Conservation (phyloP, 2,888 invertebrate genomes). For the Dryocosmus kuriphilus region DNA sequence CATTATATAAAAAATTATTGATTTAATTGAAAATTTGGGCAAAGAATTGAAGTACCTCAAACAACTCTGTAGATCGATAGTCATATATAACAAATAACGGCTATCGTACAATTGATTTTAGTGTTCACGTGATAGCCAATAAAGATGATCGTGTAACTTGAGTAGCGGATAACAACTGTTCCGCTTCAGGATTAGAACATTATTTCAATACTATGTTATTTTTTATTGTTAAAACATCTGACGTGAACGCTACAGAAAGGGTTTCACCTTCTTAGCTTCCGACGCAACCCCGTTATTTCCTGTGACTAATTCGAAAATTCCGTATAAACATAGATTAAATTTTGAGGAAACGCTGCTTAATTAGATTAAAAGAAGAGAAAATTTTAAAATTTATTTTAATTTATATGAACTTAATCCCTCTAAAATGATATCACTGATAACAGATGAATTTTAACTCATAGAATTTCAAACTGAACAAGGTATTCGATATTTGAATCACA, state of each 20-base stretch:
- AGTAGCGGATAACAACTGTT: not conserved
- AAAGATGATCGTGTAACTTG: not conserved
- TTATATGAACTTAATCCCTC: too few relatives aligned
- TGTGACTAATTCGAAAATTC: too few relatives aligned
- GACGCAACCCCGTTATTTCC: not conserved
- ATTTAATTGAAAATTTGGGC: not conserved
- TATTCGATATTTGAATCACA: conserved; percentile 4
- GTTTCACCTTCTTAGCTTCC: not conserved
- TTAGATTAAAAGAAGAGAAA: too few relatives aligned
- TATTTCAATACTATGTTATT: too few relatives aligned
- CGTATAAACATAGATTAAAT: not conserved
- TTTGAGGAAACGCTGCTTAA: not conserved
- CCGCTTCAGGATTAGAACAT: not conserved
- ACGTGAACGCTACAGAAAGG: not conserved
- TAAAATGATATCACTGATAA: too few relatives aligned
- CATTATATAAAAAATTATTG: too few relatives aligned
- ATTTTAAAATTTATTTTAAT: too few relatives aligned
- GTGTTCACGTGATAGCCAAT: not conserved
- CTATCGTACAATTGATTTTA: not conserved
- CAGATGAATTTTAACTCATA: too few relatives aligned
- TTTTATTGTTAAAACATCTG: not conserved
- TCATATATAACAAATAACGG: not conserved
- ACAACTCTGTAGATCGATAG: not conserved
- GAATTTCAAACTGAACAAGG: too few relatives aligned
- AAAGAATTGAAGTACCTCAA: not conserved